Evolutionary conservation across 2,888 invertebrate genomes (phyloP), one percentile per base, ranked within the genome.

Genomic region (Conops quadrifasciatus): DNA sequence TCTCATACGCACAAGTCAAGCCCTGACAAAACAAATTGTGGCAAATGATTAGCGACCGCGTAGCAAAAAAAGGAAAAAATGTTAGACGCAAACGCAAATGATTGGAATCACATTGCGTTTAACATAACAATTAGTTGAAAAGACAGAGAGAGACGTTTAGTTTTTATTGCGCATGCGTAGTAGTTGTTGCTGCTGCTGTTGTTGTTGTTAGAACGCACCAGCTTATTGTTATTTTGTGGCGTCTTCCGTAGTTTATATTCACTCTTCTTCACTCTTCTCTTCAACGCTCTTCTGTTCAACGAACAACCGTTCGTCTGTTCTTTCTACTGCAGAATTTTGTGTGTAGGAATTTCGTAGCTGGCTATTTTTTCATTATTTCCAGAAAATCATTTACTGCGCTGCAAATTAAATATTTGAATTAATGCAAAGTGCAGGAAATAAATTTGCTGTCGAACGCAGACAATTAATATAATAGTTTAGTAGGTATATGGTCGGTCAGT

Each of bases 371-470:
- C 49, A 49, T 13, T 49, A 49, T n/a, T n/a, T n/a, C 13, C 13
- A 21, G 19, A 4, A 16, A 11, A n/a, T n/a, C n/a, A 49, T 53
- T 24, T 19, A 53, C 21, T 53, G 4, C 9, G 13, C 24, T 53
- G 53, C 24, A 53, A 49, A 49, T n/a, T 49, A n/a, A 62, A 45
- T n/a, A 21, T 43, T 45, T 19, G 11, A n/a, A 28, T 64, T 49
- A 64, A 64, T 26, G 45, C 16, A 36, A 21, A 30, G 19, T 56
- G 56, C 53, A 66, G 66, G 66, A 66, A 66, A 66, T 66, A 66
- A 66, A 67, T 67, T 58, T 19, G 58, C 45, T 45, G n/a, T 51
- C 65, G 11, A 26, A 51, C 21, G 64, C 30, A 51, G 43, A 43
- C 21, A 62, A 21, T 51, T 30, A 28, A 49, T n/a, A n/a, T n/a